Percentiles rank a stretch among this genome's conserved stretches.
phyloP scores from a whole-genome alignment of 2,113 vertebrate species.

The Ophthalmotilapia sp. region DNA sequence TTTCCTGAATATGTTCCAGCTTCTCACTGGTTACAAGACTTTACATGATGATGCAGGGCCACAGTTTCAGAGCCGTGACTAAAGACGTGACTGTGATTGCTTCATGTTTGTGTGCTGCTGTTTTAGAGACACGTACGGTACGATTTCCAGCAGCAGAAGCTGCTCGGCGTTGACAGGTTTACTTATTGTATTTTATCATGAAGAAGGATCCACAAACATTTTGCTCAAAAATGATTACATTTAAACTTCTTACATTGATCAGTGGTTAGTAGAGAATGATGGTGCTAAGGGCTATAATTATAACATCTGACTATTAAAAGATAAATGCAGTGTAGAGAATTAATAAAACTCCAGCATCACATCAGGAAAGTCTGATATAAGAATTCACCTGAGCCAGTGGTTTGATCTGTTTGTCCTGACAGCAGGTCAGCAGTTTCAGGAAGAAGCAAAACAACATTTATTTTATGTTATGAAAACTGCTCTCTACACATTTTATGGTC shows the following conservation, averaged over 20 bases:
- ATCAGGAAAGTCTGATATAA: rapidly evolving
- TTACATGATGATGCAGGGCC: not conserved
- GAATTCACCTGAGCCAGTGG: not conserved
- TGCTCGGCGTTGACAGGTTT: rapidly evolving
- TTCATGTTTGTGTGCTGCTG: not conserved
- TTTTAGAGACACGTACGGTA: not conserved
- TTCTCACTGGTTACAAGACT: not conserved
- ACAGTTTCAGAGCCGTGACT: not conserved
- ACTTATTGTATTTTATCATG: not conserved
- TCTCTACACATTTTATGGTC: not conserved
- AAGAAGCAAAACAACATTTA: not conserved
- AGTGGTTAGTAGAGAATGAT: not conserved
- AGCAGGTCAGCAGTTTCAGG: not conserved
- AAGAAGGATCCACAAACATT: not conserved
- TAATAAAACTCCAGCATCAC: not conserved
- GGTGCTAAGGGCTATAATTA: not conserved
- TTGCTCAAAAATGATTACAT: rapidly evolving
- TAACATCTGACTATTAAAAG: not conserved
- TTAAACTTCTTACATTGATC: not conserved
- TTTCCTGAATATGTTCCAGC: not conserved
- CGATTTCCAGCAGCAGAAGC: not conserved
- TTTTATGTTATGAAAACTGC: not conserved
- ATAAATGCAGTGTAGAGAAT: not conserved
- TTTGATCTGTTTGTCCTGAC: not conserved
- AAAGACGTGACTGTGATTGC: rapidly evolving